These are phyloP conservation scores for Urocyon cinereoargenteus DNA, from an alignment of 2,797 vertebrate genomes.

Conservation along the genomic window DNA sequence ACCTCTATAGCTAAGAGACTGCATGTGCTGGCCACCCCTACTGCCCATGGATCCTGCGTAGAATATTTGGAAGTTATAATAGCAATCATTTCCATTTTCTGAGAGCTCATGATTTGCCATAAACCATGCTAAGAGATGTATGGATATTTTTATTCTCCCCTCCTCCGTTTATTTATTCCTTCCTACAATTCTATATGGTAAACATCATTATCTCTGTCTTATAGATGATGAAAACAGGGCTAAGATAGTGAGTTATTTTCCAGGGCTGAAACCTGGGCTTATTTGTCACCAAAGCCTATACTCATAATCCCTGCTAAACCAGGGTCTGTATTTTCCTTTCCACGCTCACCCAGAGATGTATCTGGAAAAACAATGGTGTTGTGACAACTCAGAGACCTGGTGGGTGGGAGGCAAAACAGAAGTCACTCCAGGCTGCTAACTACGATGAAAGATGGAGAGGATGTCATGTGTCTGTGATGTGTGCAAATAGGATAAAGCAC, in stretches of 20 bases:
- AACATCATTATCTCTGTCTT: not conserved
- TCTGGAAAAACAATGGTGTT: not conserved
- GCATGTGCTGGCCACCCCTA: accelerated
- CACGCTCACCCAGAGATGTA: not conserved
- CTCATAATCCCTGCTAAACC: not conserved
- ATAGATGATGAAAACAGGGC: not conserved
- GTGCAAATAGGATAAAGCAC: not conserved
- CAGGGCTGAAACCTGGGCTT: not conserved
- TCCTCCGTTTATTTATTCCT: not conserved
- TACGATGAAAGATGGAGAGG: not conserved
- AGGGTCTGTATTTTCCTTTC: not conserved
- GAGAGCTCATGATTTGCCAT: not conserved
- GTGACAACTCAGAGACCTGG: not conserved
- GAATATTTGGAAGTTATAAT: not conserved
- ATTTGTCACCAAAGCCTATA: not conserved
- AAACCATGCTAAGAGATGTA: not conserved
- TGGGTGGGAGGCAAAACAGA: not conserved
- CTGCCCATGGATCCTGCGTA: not conserved
- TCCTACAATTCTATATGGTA: not conserved
- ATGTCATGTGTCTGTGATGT: accelerated
- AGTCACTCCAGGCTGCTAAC: not conserved
- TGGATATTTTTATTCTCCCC: not conserved
- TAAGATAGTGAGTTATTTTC: not conserved
- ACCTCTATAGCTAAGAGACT: not conserved
- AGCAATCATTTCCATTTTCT: not conserved